These are phyloP conservation scores for Harlomillsia oculata DNA, from an alignment of 1,140 invertebrate genomes.

Conservation along the genomic window DNA sequence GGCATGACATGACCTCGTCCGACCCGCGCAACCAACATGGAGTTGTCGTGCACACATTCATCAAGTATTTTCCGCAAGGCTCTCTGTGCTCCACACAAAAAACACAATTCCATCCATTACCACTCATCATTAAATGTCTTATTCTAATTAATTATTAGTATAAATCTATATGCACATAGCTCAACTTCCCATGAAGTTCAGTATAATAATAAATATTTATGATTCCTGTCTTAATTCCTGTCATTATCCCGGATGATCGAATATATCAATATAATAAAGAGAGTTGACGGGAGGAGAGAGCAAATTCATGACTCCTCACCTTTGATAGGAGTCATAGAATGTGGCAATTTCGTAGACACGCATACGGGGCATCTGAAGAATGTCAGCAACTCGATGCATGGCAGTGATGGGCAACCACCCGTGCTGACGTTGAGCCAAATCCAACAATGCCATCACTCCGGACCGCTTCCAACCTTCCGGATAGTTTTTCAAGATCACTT, in stretches of 20 bases:
- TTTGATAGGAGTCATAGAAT: slow-evolving; percentile 99
- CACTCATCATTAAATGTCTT: too few relatives aligned
- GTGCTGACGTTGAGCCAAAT: slow-evolving; percentile 93
- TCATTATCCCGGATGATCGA: too few relatives aligned
- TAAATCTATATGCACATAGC: too few relatives aligned
- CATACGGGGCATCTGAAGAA: slow-evolving; percentile 85
- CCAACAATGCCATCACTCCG: slow-evolving; percentile 91
- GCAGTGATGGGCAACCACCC: slow-evolving; percentile 97
- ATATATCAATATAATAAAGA: too few relatives aligned
- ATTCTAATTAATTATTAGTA: too few relatives aligned
- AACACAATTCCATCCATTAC: too few relatives aligned
- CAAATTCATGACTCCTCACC: slow-evolving; percentile 51
- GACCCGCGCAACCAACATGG: slow-evolving; percentile 96
- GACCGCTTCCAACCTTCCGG: slow-evolving; percentile 92
- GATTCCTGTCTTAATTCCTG: too few relatives aligned
- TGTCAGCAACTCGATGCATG: slow-evolving; percentile 95
- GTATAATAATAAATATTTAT: slow-evolving; percentile 3
- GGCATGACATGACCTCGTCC: slow-evolving; percentile 75
- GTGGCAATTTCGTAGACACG: slow-evolving; percentile 99
- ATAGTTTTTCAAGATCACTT: slow-evolving; percentile 87
- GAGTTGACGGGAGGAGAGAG: too few relatives aligned
- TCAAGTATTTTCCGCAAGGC: slow-evolving; percentile 90
- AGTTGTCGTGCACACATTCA: slow-evolving; percentile 97
- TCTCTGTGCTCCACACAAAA: slow-evolving; percentile 55
- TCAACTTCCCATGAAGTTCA: too few relatives aligned